Evolutionary conservation across 1,140 invertebrate genomes (phyloP).

Genomic region (Limonius californicus): DNA sequence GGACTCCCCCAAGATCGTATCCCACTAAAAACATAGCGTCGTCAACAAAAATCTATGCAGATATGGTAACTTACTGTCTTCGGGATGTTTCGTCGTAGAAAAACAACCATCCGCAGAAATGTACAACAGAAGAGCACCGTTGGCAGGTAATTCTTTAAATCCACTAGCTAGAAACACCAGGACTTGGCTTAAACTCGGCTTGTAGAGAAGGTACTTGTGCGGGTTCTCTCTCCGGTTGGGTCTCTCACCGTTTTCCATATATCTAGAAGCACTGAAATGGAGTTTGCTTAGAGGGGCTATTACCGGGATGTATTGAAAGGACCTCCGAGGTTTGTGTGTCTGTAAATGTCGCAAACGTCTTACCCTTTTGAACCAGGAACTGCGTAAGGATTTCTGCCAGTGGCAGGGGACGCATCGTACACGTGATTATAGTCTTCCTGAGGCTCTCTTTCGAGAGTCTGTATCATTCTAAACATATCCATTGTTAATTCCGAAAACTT

Average conservation of each 20-base stretch:
- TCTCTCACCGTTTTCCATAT: constrained; percentile 66
- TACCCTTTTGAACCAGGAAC: constrained; percentile 52
- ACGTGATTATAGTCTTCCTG: constrained; percentile 78
- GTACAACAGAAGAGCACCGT: constrained; percentile 88
- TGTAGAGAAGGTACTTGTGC: constrained; percentile 95
- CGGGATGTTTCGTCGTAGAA: constrained; percentile 80
- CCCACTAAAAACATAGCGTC: constrained; percentile 67
- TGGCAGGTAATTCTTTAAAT: constrained; percentile 89
- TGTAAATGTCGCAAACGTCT: constrained; percentile 16
- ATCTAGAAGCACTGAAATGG: constrained; percentile 45
- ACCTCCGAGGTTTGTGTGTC: not conserved
- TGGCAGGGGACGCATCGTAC: constrained; percentile 83
- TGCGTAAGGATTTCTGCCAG: constrained; percentile 66
- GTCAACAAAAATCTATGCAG: not conserved
- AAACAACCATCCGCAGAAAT: constrained; percentile 92
- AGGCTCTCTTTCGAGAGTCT: constrained; percentile 89
- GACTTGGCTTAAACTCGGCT: constrained; percentile 90
- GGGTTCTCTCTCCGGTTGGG: constrained; percentile 83
- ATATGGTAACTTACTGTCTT: constrained; percentile 81
- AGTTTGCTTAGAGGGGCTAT: constrained; percentile 1
- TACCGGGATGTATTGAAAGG: not conserved
- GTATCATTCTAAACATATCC: constrained; percentile 97
- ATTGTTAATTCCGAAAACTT: constrained; percentile 97
- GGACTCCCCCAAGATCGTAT: constrained; percentile 88
- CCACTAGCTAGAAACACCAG: constrained; percentile 91